Evolutionary conservation across 2,888 invertebrate species (phyloP).

Genomic region (Drosophila fulvimacula): DNA sequence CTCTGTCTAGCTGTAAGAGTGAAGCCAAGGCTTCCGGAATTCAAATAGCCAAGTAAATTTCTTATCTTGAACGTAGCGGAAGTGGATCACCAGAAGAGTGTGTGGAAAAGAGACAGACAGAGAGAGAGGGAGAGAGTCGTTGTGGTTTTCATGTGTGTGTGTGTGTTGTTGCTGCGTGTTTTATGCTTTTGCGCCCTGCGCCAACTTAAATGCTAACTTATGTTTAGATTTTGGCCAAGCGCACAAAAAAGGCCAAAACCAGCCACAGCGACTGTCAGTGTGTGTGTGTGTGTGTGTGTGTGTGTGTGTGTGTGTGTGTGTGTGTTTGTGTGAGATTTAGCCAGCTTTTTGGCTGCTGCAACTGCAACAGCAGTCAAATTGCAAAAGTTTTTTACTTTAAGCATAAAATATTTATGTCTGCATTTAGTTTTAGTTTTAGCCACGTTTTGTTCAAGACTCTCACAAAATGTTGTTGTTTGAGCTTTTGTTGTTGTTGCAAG

Average conservation of each 20-base stretch:
- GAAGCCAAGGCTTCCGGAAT: conserved; percentile 35
- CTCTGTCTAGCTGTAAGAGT: conserved; percentile 19
- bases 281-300: conserved; percentile 27
- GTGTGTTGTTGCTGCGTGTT: conserved; percentile 64
- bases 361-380: conserved; percentile 65
- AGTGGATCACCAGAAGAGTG: conserved; percentile 57
- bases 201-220: conserved; percentile 77
- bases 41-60: conserved; percentile 56
- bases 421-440: conserved; percentile 74
- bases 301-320: conserved; percentile 41
- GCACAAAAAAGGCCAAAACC: conserved; percentile 43
- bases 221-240: conserved; percentile 71
- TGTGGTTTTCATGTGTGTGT: conserved; percentile 39
- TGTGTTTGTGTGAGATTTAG: conserved; percentile 37
- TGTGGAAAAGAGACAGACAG: background rate
- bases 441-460: conserved; percentile 63
- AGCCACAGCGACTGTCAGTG: conserved; percentile 52
- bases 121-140: conserved; percentile 12
- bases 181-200: conserved; percentile 75
- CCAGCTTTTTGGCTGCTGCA: conserved; percentile 66
- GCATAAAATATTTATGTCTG: conserved; percentile 78
- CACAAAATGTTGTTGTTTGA: conserved; percentile 21
- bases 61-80: conserved; percentile 55
- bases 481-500: conserved; percentile 37
- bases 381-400: conserved; percentile 78